These are phyloP conservation scores for Lordiphosa stackelbergi DNA, from an alignment of 1,140 invertebrate species.

Conservation along the genomic window DNA sequence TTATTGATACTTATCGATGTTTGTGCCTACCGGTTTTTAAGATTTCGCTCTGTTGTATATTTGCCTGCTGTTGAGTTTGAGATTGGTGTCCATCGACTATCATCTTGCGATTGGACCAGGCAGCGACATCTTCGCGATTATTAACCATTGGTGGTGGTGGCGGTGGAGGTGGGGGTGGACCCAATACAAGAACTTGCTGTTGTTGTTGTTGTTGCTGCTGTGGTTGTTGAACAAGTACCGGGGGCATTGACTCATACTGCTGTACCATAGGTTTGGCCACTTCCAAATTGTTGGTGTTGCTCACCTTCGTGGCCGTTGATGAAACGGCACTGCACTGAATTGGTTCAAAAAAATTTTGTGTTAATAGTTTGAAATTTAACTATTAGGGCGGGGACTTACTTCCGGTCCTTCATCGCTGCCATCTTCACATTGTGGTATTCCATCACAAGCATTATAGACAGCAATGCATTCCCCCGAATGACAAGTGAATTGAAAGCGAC, in stretches of 20 bases:
- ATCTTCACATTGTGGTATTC: slow-evolving; percentile 94
- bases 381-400: slow-evolving; percentile 75
- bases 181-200: slow-evolving; percentile 47
- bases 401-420: slow-evolving; percentile 92
- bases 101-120: slow-evolving; percentile 70
- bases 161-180: slow-evolving; percentile 50
- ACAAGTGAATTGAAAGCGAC: slow-evolving; percentile 92
- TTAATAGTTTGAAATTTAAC: slow-evolving; percentile 1
- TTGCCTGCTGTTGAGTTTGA: slow-evolving; percentile 32
- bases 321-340: slow-evolving; percentile 56
- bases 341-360: neutral
- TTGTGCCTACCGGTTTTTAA: slow-evolving; percentile 34
- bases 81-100: slow-evolving; percentile 49
- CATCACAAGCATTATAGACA: slow-evolving; percentile 96
- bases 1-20: neutral
- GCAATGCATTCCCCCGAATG: slow-evolving; percentile 94
- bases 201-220: slow-evolving; percentile 35
- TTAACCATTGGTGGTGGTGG: slow-evolving; percentile 57
- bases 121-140: slow-evolving; percentile 70
- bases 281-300: slow-evolving; percentile 35
- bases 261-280: slow-evolving; percentile 29
- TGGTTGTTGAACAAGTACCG: slow-evolving; percentile 27
- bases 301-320: slow-evolving; percentile 36
- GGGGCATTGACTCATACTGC: slow-evolving; percentile 49
- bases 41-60: slow-evolving; percentile 25